Conservation (phyloP, 1,140 invertebrate genomes). For the Drosophila yakuba region DNA sequence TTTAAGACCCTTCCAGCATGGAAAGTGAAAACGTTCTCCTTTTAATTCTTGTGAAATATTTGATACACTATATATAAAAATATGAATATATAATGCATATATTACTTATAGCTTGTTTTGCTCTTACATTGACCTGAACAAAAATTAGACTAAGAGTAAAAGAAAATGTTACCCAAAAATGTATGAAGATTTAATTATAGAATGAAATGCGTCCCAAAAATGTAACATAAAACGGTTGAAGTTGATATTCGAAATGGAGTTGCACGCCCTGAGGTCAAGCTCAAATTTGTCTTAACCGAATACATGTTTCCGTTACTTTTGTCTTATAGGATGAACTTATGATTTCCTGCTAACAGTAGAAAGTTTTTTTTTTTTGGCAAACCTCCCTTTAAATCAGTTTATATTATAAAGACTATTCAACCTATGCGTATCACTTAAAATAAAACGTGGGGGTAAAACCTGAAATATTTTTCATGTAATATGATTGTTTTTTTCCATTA, state of each 20-base stretch:
- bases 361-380: not conserved
- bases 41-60: constrained; percentile 11
- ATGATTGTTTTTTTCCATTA: not conserved
- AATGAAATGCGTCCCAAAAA: not conserved
- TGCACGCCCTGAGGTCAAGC: no score
- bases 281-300: not conserved
- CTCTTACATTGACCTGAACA: not conserved
- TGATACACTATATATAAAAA: constrained; percentile 13
- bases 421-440: not conserved
- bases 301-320: not conserved
- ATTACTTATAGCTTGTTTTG: not conserved
- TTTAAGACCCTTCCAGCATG: constrained; percentile 4
- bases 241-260: not conserved
- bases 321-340: not conserved
- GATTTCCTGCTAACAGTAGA: not conserved
- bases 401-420: not conserved
- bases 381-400: not conserved
- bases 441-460: not conserved
- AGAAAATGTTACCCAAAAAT: not conserved
- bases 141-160: not conserved
- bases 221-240: not conserved
- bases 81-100: not conserved
- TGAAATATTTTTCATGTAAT: not conserved
- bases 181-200: not conserved
- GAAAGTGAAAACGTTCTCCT: constrained; percentile 6